A percentile compares a stretch with the other conserved stretches of the same genome.
These are phyloP conservation scores for Ichneumoninae sp. DNA, from an alignment of 2,888 invertebrate genomes.

Conservation along the genomic window DNA sequence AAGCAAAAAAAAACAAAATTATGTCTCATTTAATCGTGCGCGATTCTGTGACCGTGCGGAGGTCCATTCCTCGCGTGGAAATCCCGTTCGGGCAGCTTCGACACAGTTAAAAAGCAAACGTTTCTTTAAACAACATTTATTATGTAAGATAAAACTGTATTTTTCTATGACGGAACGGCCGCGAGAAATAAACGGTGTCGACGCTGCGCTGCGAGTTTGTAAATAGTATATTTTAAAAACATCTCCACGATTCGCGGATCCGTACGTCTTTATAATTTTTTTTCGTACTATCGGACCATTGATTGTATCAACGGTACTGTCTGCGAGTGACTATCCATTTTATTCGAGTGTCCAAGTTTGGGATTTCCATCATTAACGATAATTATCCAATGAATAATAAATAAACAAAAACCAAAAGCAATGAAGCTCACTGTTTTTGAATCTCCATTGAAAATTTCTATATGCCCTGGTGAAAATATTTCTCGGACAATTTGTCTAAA, in stretches of 20 bases:
- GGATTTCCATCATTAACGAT: constrained; percentile 41
- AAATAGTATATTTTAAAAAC: constrained; percentile 55
- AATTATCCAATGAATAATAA: constrained; percentile 43
- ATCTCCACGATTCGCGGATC: constrained; percentile 43
- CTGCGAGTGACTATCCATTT: constrained; percentile 12
- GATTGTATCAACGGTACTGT: constrained; percentile 11
- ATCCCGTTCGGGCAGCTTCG: constrained; percentile 7
- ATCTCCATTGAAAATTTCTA: neutral
- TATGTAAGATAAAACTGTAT: constrained; percentile 33
- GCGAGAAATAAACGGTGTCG: constrained; percentile 24
- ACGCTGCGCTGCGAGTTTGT: constrained; percentile 50
- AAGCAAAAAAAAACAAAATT: neutral
- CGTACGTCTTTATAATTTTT: constrained; percentile 20
- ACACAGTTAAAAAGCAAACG: neutral
- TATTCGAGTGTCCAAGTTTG: constrained; percentile 48
- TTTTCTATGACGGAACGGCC: constrained; percentile 31
- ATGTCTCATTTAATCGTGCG: constrained; percentile 10
- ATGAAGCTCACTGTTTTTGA: neutral
- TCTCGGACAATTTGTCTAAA: too few species aligned
- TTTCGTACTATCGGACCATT: constrained; percentile 45
- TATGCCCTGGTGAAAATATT: too few species aligned
- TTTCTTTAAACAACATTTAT: constrained; percentile 19
- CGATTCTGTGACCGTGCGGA: constrained; percentile 20
- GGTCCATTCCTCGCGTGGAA: neutral
- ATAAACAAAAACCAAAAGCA: constrained; percentile 18